Evolutionary conservation across 2,797 vertebrate species (phyloP), one percentile per base, ranked within the genome.

Genomic region (Sphaeramia orbicularis): DNA sequence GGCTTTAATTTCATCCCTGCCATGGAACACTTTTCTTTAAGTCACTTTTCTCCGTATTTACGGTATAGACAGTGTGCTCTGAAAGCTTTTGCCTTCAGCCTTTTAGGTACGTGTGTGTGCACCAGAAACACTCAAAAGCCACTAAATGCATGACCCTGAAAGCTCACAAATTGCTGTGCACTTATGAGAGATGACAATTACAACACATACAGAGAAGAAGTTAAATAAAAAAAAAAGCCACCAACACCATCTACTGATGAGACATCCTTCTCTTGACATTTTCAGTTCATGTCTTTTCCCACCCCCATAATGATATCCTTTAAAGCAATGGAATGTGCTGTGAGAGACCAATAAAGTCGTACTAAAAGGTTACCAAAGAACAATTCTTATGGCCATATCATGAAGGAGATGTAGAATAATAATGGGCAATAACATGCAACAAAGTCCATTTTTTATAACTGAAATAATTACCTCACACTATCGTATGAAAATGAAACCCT

Each of bases 401-500:
- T 50, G 45, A 61, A 51, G 35, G 35, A 66, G 53, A 64, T 47
- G 54, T 12, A 19, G 13, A 30, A 30, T 30, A 59, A 57, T 35
- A 3, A 59, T 45, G 9, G 45, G 49, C 3, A 0, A 38, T 58
- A 56, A 41, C 44, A 30, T 60, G 65, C 19, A 67, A 55, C 32
- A 67, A 54, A 54, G 56, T 69, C 36, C 0, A 19, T 64, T 63
- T 59, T 53, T 32, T 32, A 38, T 67, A 53, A 51, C 27, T 55
- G 36, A 73, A 42, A 71, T 65, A 45, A 64, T 72, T 24, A 0
- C 0, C 10, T 56, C 43, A 54, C 4, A 1, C 45, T 43, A 36
- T 54, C 15, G 53, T 57, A 56, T 56, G 30, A 24, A 62, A 69
- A 74, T 82, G 27, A 57, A 81, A 86, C 71, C 64, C 64, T 37